These are phyloP conservation scores for Phylloscopus whistleri DNA, from an alignment of 2,113 vertebrate genomes.

Conservation along the genomic window DNA sequence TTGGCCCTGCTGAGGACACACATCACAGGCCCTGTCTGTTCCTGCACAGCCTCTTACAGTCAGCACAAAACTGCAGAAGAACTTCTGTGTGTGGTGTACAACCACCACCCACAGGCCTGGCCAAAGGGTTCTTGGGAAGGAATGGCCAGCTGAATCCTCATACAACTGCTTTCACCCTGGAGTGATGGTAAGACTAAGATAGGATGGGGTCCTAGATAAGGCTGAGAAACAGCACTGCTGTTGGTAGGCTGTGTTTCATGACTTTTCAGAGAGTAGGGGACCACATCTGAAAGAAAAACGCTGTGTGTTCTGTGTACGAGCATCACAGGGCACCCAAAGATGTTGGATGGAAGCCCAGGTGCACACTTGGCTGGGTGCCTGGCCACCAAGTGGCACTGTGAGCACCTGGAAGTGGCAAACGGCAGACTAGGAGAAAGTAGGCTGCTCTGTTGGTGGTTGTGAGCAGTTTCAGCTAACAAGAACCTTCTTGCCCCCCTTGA, in stretches of 20 bases:
- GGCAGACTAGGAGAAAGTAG: not conserved
- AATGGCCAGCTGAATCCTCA: not conserved
- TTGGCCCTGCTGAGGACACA: accelerated
- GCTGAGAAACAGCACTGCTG: not conserved
- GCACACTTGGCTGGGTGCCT: not conserved
- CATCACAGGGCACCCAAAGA: not conserved
- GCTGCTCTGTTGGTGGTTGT: not conserved
- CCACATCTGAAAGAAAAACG: not conserved
- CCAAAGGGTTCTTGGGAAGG: not conserved
- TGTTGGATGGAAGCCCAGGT: not conserved
- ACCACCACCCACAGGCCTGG: not conserved
- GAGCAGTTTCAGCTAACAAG: not conserved
- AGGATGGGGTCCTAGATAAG: not conserved
- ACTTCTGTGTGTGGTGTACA: accelerated
- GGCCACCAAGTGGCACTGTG: not conserved
- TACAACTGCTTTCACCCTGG: not conserved
- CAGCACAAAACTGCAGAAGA: accelerated
- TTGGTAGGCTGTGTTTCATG: not conserved
- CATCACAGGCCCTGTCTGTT: accelerated
- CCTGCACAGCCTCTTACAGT: accelerated
- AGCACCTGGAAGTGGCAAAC: not conserved
- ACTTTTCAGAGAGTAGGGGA: not conserved
- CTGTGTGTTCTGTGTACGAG: not conserved
- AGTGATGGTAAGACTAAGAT: not conserved
- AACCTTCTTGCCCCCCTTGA: not conserved